Evolutionary conservation across 2,113 vertebrate species (phyloP), one percentile per base, ranked within the genome.

Genomic region (Ameiurus melas): DNA sequence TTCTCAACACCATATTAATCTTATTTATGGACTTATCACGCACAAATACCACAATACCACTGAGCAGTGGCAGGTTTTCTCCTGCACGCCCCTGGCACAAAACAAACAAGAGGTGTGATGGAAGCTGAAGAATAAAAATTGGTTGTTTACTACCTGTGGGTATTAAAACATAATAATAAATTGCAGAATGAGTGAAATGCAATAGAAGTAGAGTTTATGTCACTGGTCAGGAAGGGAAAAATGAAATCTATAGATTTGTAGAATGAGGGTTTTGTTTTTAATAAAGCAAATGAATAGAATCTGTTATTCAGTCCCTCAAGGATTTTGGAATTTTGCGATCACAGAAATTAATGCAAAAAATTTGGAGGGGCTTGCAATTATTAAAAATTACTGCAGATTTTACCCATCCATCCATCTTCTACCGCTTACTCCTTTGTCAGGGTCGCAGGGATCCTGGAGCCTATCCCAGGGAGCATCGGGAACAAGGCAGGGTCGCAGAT

Each of bases 1-100:
- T 97, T 96, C 97, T 98, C 97, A 97, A 98, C 95, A 96, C 97
- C 96, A 95, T 97, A 98, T 98, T 99, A 99, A 99, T 99, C 97
- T 98, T 97, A 97, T 99, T 99, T 99, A 97, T 96, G 96, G 97
- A 97, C 96, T 98, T 98, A 98, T 98, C 97, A 96, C 91, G 94
- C 97, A 96, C 95, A 96, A 97, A 98, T 97, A 98, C 96, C 97
- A 97, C 96, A 97, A 92, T 91, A 92, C 87, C 75, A 83, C 60
- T 84, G 86, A 80, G 86, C 70, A 20, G 64, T 83, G 86, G 82
- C 84, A 62, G 62, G 92, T 95, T 96, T 95, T 96, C 96, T 96
- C 81, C 88, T 51, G 43, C 79, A 62, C 51, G 62, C 85, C 89
- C 64, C 86, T 86, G 87, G 92, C 94, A 96, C 94, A 96, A 96